A percentile compares a stretch with the other conserved stretches of the same genome.
phyloP scores from a whole-genome alignment of 2,113 vertebrate species.

The Calidris pygmaea region DNA sequence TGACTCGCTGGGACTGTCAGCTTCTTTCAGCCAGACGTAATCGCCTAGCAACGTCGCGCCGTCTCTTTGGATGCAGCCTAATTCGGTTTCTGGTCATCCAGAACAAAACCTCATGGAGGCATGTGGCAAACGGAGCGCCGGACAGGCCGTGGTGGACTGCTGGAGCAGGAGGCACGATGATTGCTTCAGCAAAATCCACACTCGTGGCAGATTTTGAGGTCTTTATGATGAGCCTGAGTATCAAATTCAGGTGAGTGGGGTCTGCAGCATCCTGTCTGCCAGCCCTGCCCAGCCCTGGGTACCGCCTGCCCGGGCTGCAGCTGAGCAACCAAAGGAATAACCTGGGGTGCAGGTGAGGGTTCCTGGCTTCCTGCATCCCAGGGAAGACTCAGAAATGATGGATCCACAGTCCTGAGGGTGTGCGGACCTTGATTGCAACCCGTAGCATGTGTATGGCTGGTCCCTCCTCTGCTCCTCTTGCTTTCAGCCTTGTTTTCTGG shows the following conservation, averaged over 20 bases:
- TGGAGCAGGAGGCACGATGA: not conserved
- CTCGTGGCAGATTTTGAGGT: not conserved
- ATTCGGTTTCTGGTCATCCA: conserved; percentile 53
- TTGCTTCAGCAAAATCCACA: not conserved
- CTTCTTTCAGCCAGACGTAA: conserved; percentile 3
- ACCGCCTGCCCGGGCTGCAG: not conserved
- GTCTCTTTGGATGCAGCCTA: conserved; percentile 46
- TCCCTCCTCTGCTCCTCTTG: not conserved
- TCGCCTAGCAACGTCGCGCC: conserved; percentile 46
- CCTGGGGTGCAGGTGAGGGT: no score
- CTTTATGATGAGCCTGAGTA: not conserved
- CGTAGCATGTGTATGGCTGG: accelerated
- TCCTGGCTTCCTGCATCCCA: not conserved
- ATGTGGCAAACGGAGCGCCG: not conserved
- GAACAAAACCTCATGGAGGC: conserved; percentile 34
- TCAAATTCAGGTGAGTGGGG: not conserved
- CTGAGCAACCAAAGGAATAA: not conserved
- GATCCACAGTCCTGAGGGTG: not conserved
- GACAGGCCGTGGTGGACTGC: not conserved
- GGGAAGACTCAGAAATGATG: not conserved
- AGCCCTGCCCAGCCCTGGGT: not conserved
- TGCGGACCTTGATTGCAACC: accelerated
- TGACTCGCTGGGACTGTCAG: not conserved
- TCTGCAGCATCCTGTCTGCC: not conserved
- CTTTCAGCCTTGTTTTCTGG: not conserved